A percentile compares a stretch with the other conserved stretches of the same genome.
Conservation (phyloP, 2,888 invertebrate species). For the Drosophila birchii region DNA sequence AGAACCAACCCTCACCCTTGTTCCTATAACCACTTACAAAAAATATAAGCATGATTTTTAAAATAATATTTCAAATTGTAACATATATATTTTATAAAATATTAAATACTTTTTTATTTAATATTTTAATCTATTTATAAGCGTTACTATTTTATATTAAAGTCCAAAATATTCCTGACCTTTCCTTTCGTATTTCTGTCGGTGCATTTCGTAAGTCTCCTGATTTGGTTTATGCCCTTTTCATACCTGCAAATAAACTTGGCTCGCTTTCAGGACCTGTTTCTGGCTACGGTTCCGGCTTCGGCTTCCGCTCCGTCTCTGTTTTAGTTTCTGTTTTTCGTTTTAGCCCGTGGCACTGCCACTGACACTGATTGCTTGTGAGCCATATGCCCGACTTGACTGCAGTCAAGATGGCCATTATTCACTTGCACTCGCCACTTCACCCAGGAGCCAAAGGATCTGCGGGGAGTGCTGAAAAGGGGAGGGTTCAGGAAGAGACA, state of each 20-base stretch:
- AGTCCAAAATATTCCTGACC: background rate
- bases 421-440: constrained; percentile 65
- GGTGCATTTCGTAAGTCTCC: constrained; percentile 1
- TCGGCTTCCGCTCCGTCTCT: constrained; percentile 33
- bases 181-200: background rate
- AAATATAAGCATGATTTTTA: background rate
- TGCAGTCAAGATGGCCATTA: constrained; percentile 65
- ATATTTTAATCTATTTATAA: background rate
- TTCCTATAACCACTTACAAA: background rate
- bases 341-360: constrained; percentile 51
- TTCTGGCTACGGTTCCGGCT: constrained; percentile 54
- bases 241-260: constrained; percentile 64
- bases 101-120: too few relatives aligned
- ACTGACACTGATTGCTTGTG: constrained; percentile 68
- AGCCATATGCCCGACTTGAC: constrained; percentile 55
- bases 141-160: background rate
- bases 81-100: background rate
- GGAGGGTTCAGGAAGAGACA: background rate
- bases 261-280: constrained; percentile 34
- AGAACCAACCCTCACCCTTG: background rate
- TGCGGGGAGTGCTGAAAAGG: background rate
- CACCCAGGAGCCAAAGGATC: constrained; percentile 15
- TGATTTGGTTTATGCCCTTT: constrained; percentile 43
- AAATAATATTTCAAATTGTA: background rate
- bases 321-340: constrained; percentile 29